These are phyloP conservation scores for Rhopalosiphum padi DNA, from an alignment of 1,140 invertebrate species.

Conservation along the genomic window DNA sequence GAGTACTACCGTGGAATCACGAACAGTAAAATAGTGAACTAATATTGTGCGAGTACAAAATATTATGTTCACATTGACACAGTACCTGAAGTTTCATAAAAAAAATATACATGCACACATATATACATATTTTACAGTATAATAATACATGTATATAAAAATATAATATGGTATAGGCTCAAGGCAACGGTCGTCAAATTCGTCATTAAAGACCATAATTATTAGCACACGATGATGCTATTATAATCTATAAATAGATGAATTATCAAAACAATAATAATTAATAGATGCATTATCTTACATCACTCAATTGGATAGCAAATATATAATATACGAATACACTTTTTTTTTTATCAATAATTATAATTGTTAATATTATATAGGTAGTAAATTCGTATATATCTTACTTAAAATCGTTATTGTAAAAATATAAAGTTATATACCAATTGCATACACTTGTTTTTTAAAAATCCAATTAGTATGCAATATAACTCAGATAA, in stretches of 20 bases:
- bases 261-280: neutral
- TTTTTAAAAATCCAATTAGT: neutral
- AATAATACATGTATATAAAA: neutral
- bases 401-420: neutral
- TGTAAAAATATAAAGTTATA: too few species aligned
- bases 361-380: neutral
- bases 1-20: neutral
- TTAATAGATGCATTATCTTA: neutral
- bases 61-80: neutral
- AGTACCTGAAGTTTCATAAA: neutral
- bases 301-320: neutral
- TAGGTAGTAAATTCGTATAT: neutral
- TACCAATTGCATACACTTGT: too few species aligned
- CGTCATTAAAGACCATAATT: neutral
- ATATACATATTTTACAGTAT: neutral
- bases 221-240: neutral
- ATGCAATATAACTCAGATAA: neutral
- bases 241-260: neutral
- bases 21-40: neutral
- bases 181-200: conserved; percentile 28
- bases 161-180: neutral
- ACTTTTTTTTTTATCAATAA: neutral
- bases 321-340: too few species aligned
- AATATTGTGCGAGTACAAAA: neutral
- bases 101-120: neutral